Conservation (phyloP, 2,113 vertebrate species). For the Copsychus sechellarum region DNA sequence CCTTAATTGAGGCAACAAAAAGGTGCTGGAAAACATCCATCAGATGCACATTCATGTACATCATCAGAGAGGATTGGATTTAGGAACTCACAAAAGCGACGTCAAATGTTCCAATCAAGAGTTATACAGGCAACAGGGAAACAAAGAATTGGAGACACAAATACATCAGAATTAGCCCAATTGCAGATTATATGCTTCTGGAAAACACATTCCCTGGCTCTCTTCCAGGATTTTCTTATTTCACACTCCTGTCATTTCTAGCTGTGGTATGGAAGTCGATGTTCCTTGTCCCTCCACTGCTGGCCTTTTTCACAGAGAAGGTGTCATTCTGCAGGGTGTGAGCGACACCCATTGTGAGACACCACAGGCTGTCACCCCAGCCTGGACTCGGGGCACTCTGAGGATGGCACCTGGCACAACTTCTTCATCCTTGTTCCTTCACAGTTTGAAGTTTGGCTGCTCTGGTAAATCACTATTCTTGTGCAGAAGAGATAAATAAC, state of each 20-base stretch:
- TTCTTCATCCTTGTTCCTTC: neutral
- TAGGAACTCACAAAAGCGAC: slow-evolving; percentile 74
- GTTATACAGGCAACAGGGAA: slow-evolving; percentile 73
- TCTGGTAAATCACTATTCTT: neutral
- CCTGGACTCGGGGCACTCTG: neutral
- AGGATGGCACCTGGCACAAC: neutral
- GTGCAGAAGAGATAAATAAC: neutral
- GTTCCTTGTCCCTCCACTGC: neutral
- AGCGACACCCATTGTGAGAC: neutral
- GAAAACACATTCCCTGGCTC: slow-evolving; percentile 68
- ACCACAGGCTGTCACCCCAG: neutral
- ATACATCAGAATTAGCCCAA: slow-evolving; percentile 77
- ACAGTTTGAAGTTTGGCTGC: neutral
- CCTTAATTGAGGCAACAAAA: slow-evolving; percentile 81
- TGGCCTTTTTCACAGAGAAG: neutral
- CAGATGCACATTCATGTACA: slow-evolving; percentile 74
- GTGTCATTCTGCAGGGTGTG: neutral
- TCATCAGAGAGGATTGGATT: slow-evolving; percentile 75
- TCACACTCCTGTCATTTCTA: slow-evolving; percentile 22
- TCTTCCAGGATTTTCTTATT: slow-evolving; percentile 55
- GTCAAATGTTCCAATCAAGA: slow-evolving; percentile 78
- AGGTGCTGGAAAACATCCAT: slow-evolving; percentile 81
- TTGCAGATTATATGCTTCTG: slow-evolving; percentile 72
- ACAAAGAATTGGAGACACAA: slow-evolving; percentile 72
- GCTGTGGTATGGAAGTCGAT: neutral